Conservation (phyloP, 2,113 vertebrate species). For the Bagarius yarrelli region DNA sequence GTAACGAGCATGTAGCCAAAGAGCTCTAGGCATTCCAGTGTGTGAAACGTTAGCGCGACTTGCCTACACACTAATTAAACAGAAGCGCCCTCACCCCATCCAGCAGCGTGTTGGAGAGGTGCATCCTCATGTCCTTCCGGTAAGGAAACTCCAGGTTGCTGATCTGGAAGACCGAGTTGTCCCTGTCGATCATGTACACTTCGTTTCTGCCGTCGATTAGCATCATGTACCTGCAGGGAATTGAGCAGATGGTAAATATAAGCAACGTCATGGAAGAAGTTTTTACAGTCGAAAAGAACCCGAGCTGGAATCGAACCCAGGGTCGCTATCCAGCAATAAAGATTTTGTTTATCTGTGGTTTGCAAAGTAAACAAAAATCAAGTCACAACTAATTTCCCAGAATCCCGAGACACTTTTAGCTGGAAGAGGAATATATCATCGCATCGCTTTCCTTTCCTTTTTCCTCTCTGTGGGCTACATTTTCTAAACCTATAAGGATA, state of each 20-base stretch:
- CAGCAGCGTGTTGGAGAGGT: conserved; percentile 88
- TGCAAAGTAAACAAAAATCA: not conserved
- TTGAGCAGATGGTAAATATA: not conserved
- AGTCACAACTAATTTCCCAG: not conserved
- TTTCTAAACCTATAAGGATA: conserved; percentile 16
- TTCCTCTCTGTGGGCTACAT: not conserved
- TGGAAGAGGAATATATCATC: not conserved
- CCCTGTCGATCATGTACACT: conserved; percentile 96
- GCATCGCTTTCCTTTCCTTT: not conserved
- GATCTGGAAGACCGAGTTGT: conserved; percentile 91
- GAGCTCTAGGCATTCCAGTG: no score
- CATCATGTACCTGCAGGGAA: conserved; percentile 92
- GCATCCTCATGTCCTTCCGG: conserved; percentile 86
- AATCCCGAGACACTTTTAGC: not conserved
- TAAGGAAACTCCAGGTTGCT: conserved; percentile 93
- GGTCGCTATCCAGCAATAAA: not conserved
- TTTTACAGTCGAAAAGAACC: no score
- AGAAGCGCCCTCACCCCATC: conserved; percentile 85
- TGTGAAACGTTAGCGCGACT: no score
- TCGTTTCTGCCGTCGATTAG: conserved; percentile 92
- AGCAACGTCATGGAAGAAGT: not conserved
- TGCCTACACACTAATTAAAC: no score
- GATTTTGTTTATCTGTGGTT: not conserved
- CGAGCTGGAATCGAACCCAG: no score
- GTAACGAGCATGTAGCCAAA: no score